Conservation (phyloP, 37 sponge, comb jelly and placozoan genomes). For the Oopsacas minuta region DNA sequence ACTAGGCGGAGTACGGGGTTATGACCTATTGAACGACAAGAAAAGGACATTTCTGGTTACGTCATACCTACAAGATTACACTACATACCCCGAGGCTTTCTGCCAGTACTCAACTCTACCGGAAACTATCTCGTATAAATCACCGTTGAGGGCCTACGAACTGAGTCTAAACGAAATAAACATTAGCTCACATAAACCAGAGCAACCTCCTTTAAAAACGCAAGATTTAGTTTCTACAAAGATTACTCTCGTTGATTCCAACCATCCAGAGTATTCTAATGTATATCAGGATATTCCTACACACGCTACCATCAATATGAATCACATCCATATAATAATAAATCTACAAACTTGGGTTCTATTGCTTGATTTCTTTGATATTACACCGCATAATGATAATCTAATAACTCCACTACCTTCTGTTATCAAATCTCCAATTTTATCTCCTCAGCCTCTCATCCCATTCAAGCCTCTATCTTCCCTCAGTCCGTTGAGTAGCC, state of each 20-base stretch:
- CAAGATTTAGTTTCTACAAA: slow-evolving; percentile 42
- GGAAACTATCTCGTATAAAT: not conserved
- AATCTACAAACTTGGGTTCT: slow-evolving; percentile 94
- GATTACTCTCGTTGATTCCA: slow-evolving; percentile 27
- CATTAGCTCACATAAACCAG: not conserved
- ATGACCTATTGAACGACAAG: not conserved
- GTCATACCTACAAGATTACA: not conserved
- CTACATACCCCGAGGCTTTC: not conserved
- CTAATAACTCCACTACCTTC: not conserved
- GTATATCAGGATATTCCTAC: slow-evolving; percentile 23
- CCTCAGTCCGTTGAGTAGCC: not conserved
- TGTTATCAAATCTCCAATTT: slow-evolving; percentile 51
- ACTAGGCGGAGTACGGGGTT: not conserved
- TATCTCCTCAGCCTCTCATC: not conserved
- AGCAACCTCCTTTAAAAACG: not conserved
- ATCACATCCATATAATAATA: slow-evolving; percentile 61
- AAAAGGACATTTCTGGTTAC: not conserved
- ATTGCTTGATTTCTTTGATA: slow-evolving; percentile 85
- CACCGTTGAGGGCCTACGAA: not conserved
- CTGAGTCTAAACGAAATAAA: not conserved
- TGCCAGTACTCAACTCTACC: not conserved
- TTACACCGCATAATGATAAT: slow-evolving; percentile 18
- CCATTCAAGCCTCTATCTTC: not conserved
- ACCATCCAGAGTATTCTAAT: slow-evolving; percentile 29
- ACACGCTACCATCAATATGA: slow-evolving; percentile 66